Evolutionary conservation across 2,797 vertebrate genomes (phyloP).

Genomic region (Acanthopagrus latus): DNA sequence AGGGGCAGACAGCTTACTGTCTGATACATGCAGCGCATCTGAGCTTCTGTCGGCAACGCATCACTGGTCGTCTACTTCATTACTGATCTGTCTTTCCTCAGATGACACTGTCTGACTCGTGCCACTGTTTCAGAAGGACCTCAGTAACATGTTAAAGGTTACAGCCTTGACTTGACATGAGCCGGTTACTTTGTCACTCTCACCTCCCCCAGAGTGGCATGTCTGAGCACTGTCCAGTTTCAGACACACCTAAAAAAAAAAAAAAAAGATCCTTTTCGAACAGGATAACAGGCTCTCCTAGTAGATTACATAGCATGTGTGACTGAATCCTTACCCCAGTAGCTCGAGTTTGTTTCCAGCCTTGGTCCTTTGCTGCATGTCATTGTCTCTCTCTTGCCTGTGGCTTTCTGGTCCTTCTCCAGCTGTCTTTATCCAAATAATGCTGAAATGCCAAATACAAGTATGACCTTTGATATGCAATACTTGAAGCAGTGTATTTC

Average conservation of each 20-base stretch:
- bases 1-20: constrained; percentile 30
- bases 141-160: constrained; percentile 27
- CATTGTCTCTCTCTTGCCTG: too few relatives aligned
- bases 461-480: constrained; percentile 1
- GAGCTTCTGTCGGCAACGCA: constrained; percentile 46
- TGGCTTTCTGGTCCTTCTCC: too few relatives aligned
- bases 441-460: too few relatives aligned
- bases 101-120: constrained; percentile 22
- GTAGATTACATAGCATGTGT: too few relatives aligned
- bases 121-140: constrained; percentile 21
- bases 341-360: too few relatives aligned
- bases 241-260: not conserved
- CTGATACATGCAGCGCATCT: constrained; percentile 35
- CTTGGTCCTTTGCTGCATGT: too few relatives aligned
- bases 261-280: constrained; percentile 6
- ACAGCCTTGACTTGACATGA: constrained; percentile 31
- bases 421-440: too few relatives aligned
- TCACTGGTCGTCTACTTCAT: constrained; percentile 21
- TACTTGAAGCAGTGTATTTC: constrained; percentile 24
- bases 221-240: constrained; percentile 19
- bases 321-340: too few relatives aligned
- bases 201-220: constrained; percentile 8
- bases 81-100: constrained; percentile 30
- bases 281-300: too few relatives aligned
- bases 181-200: constrained; percentile 22